phyloP scores from a whole-genome alignment of 2,113 vertebrate species.

The Acanthochromis polyacanthus region DNA sequence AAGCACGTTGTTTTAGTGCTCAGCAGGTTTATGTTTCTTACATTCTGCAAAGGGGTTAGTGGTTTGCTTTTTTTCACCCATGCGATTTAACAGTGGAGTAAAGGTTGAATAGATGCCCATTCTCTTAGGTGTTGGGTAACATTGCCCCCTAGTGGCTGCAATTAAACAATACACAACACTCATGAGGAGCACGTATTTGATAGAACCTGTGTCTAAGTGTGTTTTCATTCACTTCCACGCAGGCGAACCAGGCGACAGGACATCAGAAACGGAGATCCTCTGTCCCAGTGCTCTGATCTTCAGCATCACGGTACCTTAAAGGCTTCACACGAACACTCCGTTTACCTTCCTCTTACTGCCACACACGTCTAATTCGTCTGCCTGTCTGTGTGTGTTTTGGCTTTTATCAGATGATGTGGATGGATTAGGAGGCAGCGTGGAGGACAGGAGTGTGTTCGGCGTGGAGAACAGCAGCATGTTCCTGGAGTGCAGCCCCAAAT shows the following conservation, averaged over 20 bases:
- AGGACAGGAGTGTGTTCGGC: constrained; percentile 95
- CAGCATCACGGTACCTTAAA: constrained; percentile 91
- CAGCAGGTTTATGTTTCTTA: constrained; percentile 52
- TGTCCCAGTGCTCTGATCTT: constrained; percentile 97
- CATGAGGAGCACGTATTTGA: neutral
- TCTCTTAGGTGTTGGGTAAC: constrained; percentile 49
- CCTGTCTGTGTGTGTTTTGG: constrained; percentile 5
- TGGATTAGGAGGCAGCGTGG: constrained; percentile 85
- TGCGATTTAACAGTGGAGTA: constrained; percentile 48
- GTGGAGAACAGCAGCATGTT: constrained; percentile 99
- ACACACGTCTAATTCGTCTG: neutral
- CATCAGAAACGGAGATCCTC: constrained; percentile 97
- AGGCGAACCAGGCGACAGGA: constrained; percentile 96
- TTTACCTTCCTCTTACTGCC: neutral
- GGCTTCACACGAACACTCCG: neutral
- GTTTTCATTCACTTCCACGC: constrained; percentile 24
- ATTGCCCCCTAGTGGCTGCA: constrained; percentile 78
- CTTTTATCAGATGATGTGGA: constrained; percentile 86
- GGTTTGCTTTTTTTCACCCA: constrained; percentile 7
- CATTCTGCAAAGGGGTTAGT: constrained; percentile 34
- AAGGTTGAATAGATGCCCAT: constrained; percentile 45
- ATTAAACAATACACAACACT: constrained; percentile 10
- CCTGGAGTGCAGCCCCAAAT: constrained; percentile 97
- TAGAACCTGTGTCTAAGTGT: neutral
- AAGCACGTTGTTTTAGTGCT: constrained; percentile 46